phyloP scores from a whole-genome alignment of 1,140 invertebrate genomes.

The Drosophila littoralis region DNA sequence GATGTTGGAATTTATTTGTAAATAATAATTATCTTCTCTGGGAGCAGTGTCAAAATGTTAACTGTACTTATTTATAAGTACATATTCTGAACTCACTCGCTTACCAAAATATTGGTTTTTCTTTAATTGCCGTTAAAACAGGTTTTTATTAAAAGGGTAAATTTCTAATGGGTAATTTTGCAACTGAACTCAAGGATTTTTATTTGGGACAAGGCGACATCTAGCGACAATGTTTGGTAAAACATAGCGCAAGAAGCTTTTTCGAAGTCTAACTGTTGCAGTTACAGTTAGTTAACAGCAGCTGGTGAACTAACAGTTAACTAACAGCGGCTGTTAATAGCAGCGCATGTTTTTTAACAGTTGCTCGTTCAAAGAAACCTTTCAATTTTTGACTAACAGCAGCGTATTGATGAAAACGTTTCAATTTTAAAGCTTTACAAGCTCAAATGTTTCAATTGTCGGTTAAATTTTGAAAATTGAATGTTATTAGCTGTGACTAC shows the following conservation, averaged over 20 bases:
- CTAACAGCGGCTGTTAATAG: slow-evolving; percentile 1
- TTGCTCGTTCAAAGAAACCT: background rate
- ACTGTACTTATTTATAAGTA: too few relatives aligned
- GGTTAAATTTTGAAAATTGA: background rate
- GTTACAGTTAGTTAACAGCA: background rate
- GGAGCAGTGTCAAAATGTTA: too few relatives aligned
- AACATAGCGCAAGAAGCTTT: slow-evolving; percentile 15
- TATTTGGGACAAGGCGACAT: slow-evolving; percentile 25
- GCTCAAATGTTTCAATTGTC: background rate
- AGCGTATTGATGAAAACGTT: background rate
- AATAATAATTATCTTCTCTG: too few relatives aligned
- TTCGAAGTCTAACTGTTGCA: slow-evolving; percentile 1
- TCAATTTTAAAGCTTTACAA: background rate
- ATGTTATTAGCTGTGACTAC: slow-evolving; percentile 15
- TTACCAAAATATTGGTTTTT: background rate
- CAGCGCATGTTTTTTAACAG: background rate
- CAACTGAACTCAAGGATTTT: background rate
- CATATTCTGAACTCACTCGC: too few relatives aligned
- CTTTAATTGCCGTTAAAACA: background rate
- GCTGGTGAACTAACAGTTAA: too few relatives aligned
- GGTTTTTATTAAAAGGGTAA: background rate
- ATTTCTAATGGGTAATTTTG: slow-evolving; percentile 1
- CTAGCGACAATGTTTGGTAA: background rate
- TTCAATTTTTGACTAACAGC: background rate
- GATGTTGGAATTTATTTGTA: background rate